Percentiles rank a stretch among this genome's conserved stretches.
Evolutionary conservation across 2,113 vertebrate species (phyloP).

Genomic region (Burhinus oedicnemus): DNA sequence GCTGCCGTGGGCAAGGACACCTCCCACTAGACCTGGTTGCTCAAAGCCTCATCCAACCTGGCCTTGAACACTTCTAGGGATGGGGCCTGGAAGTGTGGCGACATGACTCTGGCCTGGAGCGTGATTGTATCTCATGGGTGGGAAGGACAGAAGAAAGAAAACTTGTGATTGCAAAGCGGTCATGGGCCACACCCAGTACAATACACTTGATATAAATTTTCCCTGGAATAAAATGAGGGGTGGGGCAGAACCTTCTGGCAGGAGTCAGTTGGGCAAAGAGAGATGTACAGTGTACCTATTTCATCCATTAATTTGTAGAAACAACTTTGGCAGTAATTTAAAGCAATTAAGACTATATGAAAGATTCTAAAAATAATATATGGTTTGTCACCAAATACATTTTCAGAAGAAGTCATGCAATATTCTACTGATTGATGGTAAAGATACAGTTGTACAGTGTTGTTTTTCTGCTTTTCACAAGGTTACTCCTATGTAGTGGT

Average conservation of each 20-base stretch:
- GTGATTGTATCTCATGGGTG: accelerated
- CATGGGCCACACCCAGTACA: accelerated
- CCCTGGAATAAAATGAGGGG: neutral
- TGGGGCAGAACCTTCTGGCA: neutral
- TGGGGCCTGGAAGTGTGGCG: neutral
- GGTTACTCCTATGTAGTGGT: neutral
- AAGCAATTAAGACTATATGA: neutral
- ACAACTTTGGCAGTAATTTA: neutral
- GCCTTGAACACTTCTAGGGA: no score
- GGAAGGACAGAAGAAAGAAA: neutral
- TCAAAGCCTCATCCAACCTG: no score
- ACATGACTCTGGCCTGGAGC: neutral
- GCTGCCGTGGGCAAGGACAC: no score
- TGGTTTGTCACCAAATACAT: neutral
- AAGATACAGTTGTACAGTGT: neutral
- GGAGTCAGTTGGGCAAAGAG: neutral
- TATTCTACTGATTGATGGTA: neutral
- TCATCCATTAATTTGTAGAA: neutral
- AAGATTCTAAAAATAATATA: neutral
- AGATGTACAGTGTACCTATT: neutral
- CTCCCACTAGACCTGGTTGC: no score
- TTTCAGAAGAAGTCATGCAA: neutral
- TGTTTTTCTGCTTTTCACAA: neutral
- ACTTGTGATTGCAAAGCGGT: neutral
- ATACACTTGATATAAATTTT: neutral